Conservation (phyloP, 1,140 invertebrate species). For the Drosophila pallidifrons region DNA sequence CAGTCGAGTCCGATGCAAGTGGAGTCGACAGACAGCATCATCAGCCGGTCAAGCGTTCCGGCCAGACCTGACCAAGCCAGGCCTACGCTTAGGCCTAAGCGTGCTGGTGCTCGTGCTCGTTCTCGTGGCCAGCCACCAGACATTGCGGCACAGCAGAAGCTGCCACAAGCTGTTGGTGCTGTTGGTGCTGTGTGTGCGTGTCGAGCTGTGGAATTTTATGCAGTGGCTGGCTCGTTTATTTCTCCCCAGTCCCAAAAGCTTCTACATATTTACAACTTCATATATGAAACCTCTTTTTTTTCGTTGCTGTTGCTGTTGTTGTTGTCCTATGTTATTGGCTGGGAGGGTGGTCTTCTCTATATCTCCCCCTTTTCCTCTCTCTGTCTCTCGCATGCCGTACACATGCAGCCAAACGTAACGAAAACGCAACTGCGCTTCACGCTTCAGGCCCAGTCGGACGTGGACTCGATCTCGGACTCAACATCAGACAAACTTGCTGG, state of each 20-base stretch:
- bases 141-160: slow-evolving; percentile 75
- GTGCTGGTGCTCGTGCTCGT: slow-evolving; percentile 37
- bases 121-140: slow-evolving; percentile 47
- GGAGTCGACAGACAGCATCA: slow-evolving; percentile 34
- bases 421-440: slow-evolving; percentile 82
- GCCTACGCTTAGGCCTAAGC: slow-evolving; percentile 19
- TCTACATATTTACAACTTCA: slow-evolving; percentile 77
- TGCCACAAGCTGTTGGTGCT: slow-evolving; percentile 40
- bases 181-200: slow-evolving; percentile 58
- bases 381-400: slow-evolving; percentile 31
- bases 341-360: slow-evolving; percentile 61
- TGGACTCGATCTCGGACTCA: neutral
- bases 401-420: slow-evolving; percentile 78
- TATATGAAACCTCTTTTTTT: slow-evolving; percentile 60
- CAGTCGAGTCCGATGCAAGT: slow-evolving; percentile 56
- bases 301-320: too few species aligned
- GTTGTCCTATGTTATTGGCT: slow-evolving; percentile 52
- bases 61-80: slow-evolving; percentile 30
- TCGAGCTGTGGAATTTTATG: slow-evolving; percentile 77
- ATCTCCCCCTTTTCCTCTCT: neutral
- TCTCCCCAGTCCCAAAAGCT: slow-evolving; percentile 31
- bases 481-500: neutral
- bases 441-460: slow-evolving; percentile 55
- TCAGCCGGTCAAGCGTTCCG: slow-evolving; percentile 70
- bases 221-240: slow-evolving; percentile 73